Percentiles rank a stretch among this genome's conserved stretches.
Conservation (phyloP, 1,140 invertebrate species). For the Bombus terrestris region DNA sequence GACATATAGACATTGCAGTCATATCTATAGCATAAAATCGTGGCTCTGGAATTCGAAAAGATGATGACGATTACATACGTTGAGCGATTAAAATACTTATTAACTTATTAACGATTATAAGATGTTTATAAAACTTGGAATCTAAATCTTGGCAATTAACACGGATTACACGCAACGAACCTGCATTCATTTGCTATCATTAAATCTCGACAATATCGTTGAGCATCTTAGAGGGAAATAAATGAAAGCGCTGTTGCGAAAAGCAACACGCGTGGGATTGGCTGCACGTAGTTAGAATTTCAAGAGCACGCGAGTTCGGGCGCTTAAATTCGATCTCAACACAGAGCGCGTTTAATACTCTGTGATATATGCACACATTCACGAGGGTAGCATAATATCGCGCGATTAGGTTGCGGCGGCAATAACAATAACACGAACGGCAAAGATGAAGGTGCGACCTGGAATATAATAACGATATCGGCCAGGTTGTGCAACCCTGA, state of each 20-base stretch:
- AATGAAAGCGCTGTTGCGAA: background rate
- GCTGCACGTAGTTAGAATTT: background rate
- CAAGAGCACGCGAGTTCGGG: background rate
- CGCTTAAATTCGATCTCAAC: background rate
- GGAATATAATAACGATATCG: slow-evolving; percentile 36
- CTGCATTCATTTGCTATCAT: too few species aligned
- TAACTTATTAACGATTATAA: too few species aligned
- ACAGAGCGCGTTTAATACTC: background rate
- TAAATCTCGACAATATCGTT: too few species aligned
- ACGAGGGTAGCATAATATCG: slow-evolving; percentile 26
- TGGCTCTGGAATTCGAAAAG: too few species aligned
- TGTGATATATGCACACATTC: slow-evolving; percentile 24
- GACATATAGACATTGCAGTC: too few species aligned
- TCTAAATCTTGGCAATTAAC: background rate
- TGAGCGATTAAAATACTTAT: too few species aligned
- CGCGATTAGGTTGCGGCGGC: slow-evolving; percentile 8
- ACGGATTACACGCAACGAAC: background rate
- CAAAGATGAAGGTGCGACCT: slow-evolving; percentile 26
- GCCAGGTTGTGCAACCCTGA: background rate
- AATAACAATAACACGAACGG: slow-evolving; percentile 34
- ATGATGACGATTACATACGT: too few species aligned
- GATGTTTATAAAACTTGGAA: too few species aligned
- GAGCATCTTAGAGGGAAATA: background rate
- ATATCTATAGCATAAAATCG: too few species aligned
- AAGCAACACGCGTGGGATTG: background rate